phyloP scores from a whole-genome alignment of 1,140 invertebrate species.

The Samia ricini region DNA sequence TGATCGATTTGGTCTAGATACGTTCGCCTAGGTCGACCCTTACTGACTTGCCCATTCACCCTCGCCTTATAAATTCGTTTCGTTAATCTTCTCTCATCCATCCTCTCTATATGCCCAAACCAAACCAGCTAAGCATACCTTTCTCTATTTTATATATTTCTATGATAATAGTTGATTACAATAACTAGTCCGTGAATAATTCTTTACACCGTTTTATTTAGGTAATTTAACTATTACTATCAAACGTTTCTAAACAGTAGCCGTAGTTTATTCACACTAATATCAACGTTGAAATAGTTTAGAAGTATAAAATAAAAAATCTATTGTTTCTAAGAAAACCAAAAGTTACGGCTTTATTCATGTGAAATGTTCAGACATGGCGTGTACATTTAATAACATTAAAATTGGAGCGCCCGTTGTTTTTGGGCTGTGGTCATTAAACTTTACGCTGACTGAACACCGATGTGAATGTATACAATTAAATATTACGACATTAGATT shows the following conservation, averaged over 20 bases:
- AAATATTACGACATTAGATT: not conserved
- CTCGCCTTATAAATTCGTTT: too few species aligned
- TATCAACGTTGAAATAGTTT: not conserved
- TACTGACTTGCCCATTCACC: too few species aligned
- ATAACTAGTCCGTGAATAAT: not conserved
- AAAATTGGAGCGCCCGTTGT: constrained; percentile 15
- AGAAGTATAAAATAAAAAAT: not conserved
- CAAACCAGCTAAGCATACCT: too few species aligned
- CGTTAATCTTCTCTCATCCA: too few species aligned
- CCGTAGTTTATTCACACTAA: not conserved
- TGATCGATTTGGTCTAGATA: too few species aligned
- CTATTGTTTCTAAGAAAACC: not conserved
- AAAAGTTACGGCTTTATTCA: constrained; percentile 6
- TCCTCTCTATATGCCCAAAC: too few species aligned
- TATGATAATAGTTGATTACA: too few species aligned
- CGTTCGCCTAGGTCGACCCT: too few species aligned
- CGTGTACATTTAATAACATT: constrained; percentile 6
- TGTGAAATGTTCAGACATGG: not conserved
- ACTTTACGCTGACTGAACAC: constrained; percentile 13
- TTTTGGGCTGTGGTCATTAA: constrained; percentile 16
- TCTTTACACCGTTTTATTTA: not conserved
- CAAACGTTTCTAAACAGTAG: not conserved
- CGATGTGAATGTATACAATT: not conserved
- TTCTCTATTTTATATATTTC: too few species aligned
- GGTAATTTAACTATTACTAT: not conserved